phyloP scores from a whole-genome alignment of 2,113 vertebrate genomes.

The Rhabdomys dilectus region DNA sequence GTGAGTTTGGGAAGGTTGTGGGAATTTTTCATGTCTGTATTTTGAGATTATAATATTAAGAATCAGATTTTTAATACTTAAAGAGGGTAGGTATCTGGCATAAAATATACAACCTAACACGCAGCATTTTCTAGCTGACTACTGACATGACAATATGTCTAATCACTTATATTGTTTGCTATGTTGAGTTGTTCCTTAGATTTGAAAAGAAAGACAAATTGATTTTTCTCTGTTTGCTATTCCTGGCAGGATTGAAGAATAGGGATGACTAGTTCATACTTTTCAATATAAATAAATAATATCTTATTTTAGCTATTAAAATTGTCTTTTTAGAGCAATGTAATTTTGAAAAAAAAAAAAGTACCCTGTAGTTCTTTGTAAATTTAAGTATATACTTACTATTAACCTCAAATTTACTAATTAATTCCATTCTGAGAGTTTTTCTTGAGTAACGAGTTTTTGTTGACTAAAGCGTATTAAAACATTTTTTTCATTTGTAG shows the following conservation, averaged over 20 bases:
- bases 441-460: constrained; percentile 51
- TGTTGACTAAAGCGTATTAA: constrained; percentile 48
- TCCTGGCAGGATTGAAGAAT: background rate
- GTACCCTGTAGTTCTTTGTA: constrained; percentile 32
- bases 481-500: constrained; percentile 84
- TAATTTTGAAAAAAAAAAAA: constrained; percentile 38
- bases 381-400: constrained; percentile 50
- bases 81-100: background rate
- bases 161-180: constrained; percentile 54
- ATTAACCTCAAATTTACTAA: constrained; percentile 19
- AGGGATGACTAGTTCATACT: background rate
- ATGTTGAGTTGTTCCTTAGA: constrained; percentile 41
- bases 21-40: background rate
- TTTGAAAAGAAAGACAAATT: constrained; percentile 33
- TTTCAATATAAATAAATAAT: constrained; percentile 33
- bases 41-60: constrained; percentile 65
- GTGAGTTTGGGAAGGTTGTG: constrained; percentile 86
- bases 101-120: constrained; percentile 5
- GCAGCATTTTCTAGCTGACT: background rate
- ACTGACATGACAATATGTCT: constrained; percentile 34
- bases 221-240: constrained; percentile 23
- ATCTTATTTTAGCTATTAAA: constrained; percentile 55
- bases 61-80: constrained; percentile 65
- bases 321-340: constrained; percentile 30
- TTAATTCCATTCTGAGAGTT: constrained; percentile 48